phyloP scores from a whole-genome alignment of 1,140 invertebrate species.

The Heterodera schachtii region DNA sequence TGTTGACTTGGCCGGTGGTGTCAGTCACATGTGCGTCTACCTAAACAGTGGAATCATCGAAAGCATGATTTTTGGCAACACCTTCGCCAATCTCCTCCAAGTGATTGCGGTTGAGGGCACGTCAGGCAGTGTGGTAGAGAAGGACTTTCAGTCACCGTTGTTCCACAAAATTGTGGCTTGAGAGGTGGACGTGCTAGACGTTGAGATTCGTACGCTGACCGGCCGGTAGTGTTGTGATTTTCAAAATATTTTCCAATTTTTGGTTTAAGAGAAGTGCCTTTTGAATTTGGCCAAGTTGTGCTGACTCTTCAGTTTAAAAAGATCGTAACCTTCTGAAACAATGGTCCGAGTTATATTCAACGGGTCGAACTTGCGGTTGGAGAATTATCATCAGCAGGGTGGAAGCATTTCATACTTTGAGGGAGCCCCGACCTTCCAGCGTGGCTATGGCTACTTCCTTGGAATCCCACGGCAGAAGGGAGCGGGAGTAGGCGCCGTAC shows the following conservation, averaged over 20 bases:
- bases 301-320: background rate
- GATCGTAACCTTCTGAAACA: background rate
- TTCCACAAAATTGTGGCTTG: constrained; percentile 17
- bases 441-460: constrained; percentile 14
- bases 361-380: background rate
- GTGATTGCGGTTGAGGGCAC: background rate
- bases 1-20: too few relatives aligned
- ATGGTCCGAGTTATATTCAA: constrained; percentile 36
- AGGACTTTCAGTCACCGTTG: constrained; percentile 27
- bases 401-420: background rate
- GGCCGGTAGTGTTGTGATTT: constrained; percentile 14
- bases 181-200: constrained; percentile 21
- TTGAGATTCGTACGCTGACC: constrained; percentile 25
- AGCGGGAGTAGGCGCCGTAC: background rate
- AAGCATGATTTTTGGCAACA: constrained; percentile 28
- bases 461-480: background rate
- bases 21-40: too few relatives aligned
- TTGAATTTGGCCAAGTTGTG: background rate
- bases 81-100: constrained; percentile 6
- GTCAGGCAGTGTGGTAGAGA: constrained; percentile 17
- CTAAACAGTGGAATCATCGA: too few relatives aligned
- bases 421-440: background rate
- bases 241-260: background rate
- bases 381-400: constrained; percentile 6
- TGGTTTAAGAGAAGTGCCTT: background rate